phyloP scores from a whole-genome alignment of 2,113 vertebrate species.

The Atrichornis clamosus region DNA sequence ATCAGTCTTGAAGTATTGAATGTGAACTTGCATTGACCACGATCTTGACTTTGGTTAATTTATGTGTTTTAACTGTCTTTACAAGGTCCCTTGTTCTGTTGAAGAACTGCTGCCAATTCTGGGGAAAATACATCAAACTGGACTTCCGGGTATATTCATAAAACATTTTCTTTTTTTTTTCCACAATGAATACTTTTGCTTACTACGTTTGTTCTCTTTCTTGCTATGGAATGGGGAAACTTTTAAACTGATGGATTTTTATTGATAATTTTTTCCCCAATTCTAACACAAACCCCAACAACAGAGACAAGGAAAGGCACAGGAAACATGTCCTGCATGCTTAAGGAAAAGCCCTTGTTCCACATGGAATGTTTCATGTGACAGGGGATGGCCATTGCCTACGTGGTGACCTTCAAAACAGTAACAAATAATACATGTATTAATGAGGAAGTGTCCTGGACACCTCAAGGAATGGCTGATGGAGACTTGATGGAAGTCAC shows the following conservation, averaged over 20 bases:
- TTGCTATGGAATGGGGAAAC: not conserved
- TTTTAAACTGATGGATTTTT: not conserved
- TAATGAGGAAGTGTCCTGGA: not conserved
- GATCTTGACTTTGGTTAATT: not conserved
- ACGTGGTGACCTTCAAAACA: accelerated
- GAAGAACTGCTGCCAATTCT: not conserved
- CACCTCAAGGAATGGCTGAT: not conserved
- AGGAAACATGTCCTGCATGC: accelerated
- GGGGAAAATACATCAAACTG: not conserved
- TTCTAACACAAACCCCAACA: not conserved
- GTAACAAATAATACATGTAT: not conserved
- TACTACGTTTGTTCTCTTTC: not conserved
- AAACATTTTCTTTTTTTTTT: not conserved
- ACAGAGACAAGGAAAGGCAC: not conserved
- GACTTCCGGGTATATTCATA: not conserved
- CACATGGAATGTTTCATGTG: not conserved
- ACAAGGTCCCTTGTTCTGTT: not conserved
- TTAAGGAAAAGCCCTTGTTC: not conserved
- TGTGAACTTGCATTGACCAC: not conserved
- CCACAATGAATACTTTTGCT: not conserved
- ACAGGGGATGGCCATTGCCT: not conserved
- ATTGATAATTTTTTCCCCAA: accelerated
- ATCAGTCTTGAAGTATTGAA: not conserved
- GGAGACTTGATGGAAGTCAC: not conserved
- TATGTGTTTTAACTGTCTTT: not conserved